These are phyloP conservation scores for Oryzias curvinotus DNA, from an alignment of 2,113 vertebrate genomes.

Conservation along the genomic window DNA sequence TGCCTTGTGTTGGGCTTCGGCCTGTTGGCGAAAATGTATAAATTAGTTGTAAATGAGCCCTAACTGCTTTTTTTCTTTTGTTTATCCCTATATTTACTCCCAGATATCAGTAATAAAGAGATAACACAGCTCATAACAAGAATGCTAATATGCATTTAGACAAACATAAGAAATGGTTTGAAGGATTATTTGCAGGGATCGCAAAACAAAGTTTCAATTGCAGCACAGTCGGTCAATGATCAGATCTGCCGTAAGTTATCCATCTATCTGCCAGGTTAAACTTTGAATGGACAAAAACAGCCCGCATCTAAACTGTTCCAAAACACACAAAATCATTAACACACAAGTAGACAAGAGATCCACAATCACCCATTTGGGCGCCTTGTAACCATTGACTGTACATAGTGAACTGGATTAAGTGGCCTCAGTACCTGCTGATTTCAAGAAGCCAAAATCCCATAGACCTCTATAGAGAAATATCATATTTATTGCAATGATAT, in stretches of 20 bases:
- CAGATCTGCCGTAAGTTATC: constrained; percentile 67
- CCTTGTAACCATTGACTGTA: no score
- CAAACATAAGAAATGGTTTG: constrained; percentile 14
- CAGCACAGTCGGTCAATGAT: constrained; percentile 58
- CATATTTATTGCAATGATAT: no score
- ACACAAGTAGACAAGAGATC: constrained; percentile 13
- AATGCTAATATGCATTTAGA: constrained; percentile 6
- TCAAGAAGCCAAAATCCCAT: no score
- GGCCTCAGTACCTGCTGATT: no score
- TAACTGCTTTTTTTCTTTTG: no score
- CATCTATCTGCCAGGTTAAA: constrained; percentile 61
- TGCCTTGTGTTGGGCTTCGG: no score
- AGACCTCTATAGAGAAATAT: no score
- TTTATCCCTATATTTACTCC: no score
- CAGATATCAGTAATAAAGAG: not conserved
- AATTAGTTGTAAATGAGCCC: no score
- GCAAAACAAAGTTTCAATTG: constrained; percentile 21
- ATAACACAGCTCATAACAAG: constrained; percentile 1
- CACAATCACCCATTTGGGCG: constrained; percentile 4
- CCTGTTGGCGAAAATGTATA: no score
- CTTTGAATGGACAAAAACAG: constrained; percentile 66
- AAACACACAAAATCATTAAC: constrained; percentile 21
- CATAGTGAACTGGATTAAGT: no score
- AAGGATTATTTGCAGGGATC: constrained; percentile 27
- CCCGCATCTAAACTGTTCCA: constrained; percentile 63